Conservation (phyloP, 2,888 invertebrate species). For the Dusona sp. region DNA sequence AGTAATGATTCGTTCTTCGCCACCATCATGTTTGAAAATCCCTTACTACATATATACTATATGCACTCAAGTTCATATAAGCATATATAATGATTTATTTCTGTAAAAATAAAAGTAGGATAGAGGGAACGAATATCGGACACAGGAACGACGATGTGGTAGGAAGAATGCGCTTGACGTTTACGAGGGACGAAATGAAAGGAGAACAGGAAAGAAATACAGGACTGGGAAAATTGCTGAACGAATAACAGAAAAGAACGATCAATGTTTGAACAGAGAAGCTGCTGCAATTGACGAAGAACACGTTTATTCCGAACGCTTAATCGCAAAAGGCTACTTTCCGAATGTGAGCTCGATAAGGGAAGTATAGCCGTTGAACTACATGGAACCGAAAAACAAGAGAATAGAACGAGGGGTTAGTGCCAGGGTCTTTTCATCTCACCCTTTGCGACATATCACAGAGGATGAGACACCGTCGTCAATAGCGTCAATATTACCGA, state of each 20-base stretch:
- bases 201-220: not conserved
- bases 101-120: constrained; percentile 21
- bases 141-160: not conserved
- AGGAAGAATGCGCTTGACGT: constrained; percentile 11
- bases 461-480: constrained; percentile 44
- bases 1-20: constrained; percentile 20
- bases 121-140: not conserved
- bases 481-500: constrained; percentile 48
- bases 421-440: constrained; percentile 19
- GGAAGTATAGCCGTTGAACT: constrained; percentile 7
- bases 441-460: constrained; percentile 10
- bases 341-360: not conserved
- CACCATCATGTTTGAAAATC: constrained; percentile 4
- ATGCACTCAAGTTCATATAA: not conserved
- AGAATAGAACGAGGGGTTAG: not conserved
- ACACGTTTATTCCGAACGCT: constrained; percentile 47
- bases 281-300: constrained; percentile 53
- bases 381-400: not conserved
- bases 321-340: constrained; percentile 34
- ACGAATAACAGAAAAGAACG: not conserved
- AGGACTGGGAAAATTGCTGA: not conserved
- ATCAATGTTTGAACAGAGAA: constrained; percentile 25
- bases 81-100: not conserved
- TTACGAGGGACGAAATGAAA: constrained; percentile 11
- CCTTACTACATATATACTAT: not conserved